These are phyloP conservation scores for Emydocephalus ijimae DNA, from an alignment of 2,113 vertebrate genomes.

Conservation along the genomic window DNA sequence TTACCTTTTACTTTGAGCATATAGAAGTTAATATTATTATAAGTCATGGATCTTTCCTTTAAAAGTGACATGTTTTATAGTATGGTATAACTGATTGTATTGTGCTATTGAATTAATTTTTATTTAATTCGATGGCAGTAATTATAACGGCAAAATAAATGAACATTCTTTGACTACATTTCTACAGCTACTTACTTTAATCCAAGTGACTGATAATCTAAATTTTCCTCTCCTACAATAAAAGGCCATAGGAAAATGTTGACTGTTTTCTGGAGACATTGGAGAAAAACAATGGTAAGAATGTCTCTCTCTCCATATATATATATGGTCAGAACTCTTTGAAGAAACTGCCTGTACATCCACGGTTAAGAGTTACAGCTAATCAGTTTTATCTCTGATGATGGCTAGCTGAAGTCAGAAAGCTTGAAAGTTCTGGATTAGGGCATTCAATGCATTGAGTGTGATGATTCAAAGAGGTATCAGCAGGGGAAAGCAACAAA, in stretches of 20 bases:
- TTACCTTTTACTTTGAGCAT: not conserved
- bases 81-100: not conserved
- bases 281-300: not conserved
- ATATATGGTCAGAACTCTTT: not conserved
- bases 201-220: not conserved
- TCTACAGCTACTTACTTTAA: not conserved
- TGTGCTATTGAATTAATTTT: not conserved
- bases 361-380: not conserved
- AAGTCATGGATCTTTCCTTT: not conserved
- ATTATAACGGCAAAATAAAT: not conserved
- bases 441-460: not conserved
- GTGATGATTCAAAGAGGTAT: not conserved
- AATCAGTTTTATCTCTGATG: not conserved
- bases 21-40: not conserved
- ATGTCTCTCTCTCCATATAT: not conserved
- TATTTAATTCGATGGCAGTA: not conserved
- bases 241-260: not conserved
- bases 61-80: not conserved
- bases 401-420: not conserved
- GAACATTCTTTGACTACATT: not conserved
- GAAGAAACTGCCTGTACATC: too few relatives aligned
- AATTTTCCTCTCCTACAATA: not conserved
- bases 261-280: not conserved
- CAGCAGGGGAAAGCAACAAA: constrained; percentile 14
- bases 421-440: not conserved